Percentiles rank a stretch among this genome's conserved stretches.
These are phyloP conservation scores for Adela reaumurella DNA, from an alignment of 2,888 invertebrate species.

Conservation along the genomic window DNA sequence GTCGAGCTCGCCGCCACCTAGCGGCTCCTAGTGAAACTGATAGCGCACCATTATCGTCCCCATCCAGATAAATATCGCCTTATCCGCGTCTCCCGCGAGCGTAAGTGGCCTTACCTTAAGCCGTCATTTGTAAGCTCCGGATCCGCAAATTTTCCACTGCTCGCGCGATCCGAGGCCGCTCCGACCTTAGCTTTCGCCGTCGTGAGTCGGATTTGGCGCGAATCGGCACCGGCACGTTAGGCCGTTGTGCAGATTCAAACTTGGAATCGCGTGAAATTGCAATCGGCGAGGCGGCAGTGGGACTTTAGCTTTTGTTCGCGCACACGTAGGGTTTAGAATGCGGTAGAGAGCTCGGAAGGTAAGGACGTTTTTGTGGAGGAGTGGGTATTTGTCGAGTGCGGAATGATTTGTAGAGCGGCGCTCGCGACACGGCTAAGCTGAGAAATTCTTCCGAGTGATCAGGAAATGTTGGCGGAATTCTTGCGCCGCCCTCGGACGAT, in stretches of 20 bases:
- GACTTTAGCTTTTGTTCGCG: neutral
- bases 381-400: neutral
- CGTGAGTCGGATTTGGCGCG: neutral
- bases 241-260: neutral
- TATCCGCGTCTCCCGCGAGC: neutral
- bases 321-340: neutral
- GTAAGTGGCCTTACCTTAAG: neutral
- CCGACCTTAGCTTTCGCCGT: neutral
- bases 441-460: neutral
- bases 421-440: neutral
- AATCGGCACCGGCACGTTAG: neutral
- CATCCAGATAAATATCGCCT: neutral
- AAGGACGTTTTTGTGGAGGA: neutral
- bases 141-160: neutral
- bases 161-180: neutral
- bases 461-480: neutral
- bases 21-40: neutral
- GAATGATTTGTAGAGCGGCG: neutral
- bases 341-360: neutral
- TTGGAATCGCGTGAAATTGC: neutral
- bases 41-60: neutral
- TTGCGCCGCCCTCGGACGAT: neutral
- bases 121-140: neutral
- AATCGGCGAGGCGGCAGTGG: neutral
- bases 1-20: neutral